Conservation (phyloP, 2,888 invertebrate species). For the Drosophila paracracens region DNA sequence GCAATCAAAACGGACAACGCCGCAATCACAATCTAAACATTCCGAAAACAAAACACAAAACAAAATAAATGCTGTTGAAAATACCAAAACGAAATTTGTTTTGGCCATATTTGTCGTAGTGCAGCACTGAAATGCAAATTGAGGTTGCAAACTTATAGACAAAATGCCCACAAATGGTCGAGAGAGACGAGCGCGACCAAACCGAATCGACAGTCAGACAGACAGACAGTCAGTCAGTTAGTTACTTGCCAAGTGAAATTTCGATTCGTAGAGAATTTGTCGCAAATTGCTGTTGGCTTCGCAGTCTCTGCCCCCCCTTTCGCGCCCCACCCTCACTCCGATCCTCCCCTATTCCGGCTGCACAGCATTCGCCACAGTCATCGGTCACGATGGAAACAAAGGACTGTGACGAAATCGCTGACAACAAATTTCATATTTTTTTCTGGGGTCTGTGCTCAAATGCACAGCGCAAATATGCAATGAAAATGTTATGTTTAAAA, state of each 20-base stretch:
- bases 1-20: constrained; percentile 59
- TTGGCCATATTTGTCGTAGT: constrained; percentile 53
- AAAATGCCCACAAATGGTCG: constrained; percentile 62
- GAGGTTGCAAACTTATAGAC: constrained; percentile 59
- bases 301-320: neutral
- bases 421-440: constrained; percentile 27
- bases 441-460: neutral
- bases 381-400: constrained; percentile 59
- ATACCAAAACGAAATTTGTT: constrained; percentile 51
- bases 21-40: constrained; percentile 36
- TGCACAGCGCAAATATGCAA: constrained; percentile 3
- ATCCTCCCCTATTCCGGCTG: neutral
- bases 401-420: constrained; percentile 58
- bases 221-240: constrained; percentile 12
- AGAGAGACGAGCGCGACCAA: neutral
- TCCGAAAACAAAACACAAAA: constrained; percentile 1
- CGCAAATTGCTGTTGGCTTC: constrained; percentile 64
- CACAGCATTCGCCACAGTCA: constrained; percentile 49
- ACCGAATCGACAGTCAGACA: neutral
- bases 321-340: neutral
- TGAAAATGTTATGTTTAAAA: neutral
- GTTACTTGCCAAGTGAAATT: constrained; percentile 58
- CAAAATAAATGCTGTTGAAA: constrained; percentile 13
- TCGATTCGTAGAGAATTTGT: constrained; percentile 57
- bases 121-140: constrained; percentile 62